Base-by-base conservation (phyloP, 2,888 invertebrate species). In the Antheraea yamamai region DNA sequence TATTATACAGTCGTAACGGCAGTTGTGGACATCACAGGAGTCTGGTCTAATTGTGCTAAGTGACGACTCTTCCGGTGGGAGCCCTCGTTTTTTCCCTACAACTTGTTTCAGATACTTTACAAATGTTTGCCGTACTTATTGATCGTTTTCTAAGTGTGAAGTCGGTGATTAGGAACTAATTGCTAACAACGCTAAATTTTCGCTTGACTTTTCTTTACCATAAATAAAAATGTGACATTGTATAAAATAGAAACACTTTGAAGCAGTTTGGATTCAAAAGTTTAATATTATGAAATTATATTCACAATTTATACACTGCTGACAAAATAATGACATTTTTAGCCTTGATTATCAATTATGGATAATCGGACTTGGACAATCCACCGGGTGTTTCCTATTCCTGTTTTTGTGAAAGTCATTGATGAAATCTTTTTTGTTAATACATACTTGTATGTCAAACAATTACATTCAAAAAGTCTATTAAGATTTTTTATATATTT, bases 1-100 rank as follows among this genome's bases (percentile, higher is more conserved):
- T n/a, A 39, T n/a, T 70, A 70, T n/a, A 70, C 20, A 70, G 78
- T 72, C 55, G 75, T 78, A 77, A 74, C 79, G 77, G 78, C 77
- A 82, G 82, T 83, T 79, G 79, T 78, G 81, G 75, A 75, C 78
- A 74, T 79, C 73, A 74, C 52, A 64, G 78, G 80, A 81, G 78
- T 80, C 80, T 81, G 79, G 77, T 79, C 77, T 85, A 87, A 89
- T 88, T 89, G 87, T 83, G 82, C 83, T 88, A 88, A 89, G 85
- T 89, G 87, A 81, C 77, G 79, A 79, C 78, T 81, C 85, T 87
- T 89, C 88, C 88, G 87, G 81, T 82, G 81, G 74, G 75, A 73
- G 75, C 75, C 76, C 72, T 47, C 79, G 76, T 81, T 81, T 82
- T 81, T 81, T 80, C 81, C 79, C 77, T 75, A 64, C 70, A 68